Base-by-base conservation (phyloP, 2,797 vertebrate genomes). In the Clarias platycephalus region DNA sequence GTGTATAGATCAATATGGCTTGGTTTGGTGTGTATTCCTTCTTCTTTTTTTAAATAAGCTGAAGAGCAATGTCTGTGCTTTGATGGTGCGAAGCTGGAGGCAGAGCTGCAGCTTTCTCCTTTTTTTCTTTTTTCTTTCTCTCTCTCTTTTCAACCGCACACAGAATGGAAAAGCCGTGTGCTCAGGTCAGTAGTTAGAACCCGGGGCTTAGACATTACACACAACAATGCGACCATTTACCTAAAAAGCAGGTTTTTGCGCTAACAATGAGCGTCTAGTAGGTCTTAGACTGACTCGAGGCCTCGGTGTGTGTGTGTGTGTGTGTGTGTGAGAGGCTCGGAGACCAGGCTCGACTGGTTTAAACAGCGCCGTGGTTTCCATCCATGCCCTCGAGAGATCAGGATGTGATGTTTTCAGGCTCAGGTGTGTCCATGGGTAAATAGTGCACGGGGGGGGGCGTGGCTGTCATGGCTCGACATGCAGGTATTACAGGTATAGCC, bases 401-500 rank as follows among this genome's bases (percentile, higher is more conserved):
- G 37, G 24, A 62, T 53, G 60, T 7, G 31, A 40, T 71, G 26
- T 81, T 75, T 44, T 57, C 63, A 60, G n/a, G n/a, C 22, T 31
- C 55, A 81, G 49, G 63, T 58, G 83, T 68, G 75, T 81, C 87
- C 67, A 34, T 86, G 81, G 80, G 83, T 87, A 91, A 88, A 88
- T 83, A 89, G 67, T 31, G 85, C 26, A 13, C 49, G 0, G 2
- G 3, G 2, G 3, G 57, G 80, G 81, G 75, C 20, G 62, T 67
- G n/a, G 83, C 15, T 40, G 70, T 68, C 70, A 15, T 8, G 31
- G 87, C 86, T 87, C 63, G 87, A 87, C 37, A 49, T 88, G 86
- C 90, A 88, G 85, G 89, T 91, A 86, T 87, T 90, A 84, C 90
- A 84, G 88, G 89, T 90, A 85, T 62, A 44, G 24, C 26, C 18